Percentiles rank a stretch among this genome's conserved stretches.
phyloP scores from a whole-genome alignment of 2,888 invertebrate genomes.

The Agrotis clavis region DNA sequence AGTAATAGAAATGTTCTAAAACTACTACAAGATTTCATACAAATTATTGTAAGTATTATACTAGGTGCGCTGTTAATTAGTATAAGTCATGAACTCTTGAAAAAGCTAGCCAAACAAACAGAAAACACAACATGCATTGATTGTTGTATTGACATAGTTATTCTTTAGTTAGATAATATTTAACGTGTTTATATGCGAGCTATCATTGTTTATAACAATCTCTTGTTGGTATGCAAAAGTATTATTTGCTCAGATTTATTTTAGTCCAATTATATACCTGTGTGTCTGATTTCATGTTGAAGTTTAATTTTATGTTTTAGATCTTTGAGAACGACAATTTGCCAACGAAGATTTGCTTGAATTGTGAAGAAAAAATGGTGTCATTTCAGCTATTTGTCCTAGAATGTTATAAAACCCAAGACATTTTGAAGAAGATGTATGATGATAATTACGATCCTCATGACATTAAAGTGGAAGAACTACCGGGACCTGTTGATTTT shows the following conservation, averaged over 20 bases:
- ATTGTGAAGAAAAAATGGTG: constrained; percentile 88
- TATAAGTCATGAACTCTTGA: background rate
- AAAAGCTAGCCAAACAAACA: constrained; percentile 1
- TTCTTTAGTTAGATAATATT: too few species aligned
- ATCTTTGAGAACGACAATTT: constrained; percentile 81
- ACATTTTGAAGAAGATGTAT: constrained; percentile 77
- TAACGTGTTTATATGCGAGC: too few species aligned
- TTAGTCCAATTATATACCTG: background rate
- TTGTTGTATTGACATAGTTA: background rate
- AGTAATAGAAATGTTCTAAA: constrained; percentile 82
- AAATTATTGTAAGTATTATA: constrained; percentile 79
- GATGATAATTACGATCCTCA: constrained; percentile 66
- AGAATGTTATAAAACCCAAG: constrained; percentile 86
- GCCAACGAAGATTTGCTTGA: constrained; percentile 84
- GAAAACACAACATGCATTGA: constrained; percentile 3
- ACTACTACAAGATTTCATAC: constrained; percentile 83
- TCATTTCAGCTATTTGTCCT: constrained; percentile 85
- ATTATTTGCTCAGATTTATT: too few species aligned
- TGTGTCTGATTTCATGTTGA: background rate
- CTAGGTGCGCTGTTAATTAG: background rate
- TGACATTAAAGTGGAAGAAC: constrained; percentile 74
- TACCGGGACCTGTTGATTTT: constrained; percentile 56
- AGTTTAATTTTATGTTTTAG: constrained; percentile 69
- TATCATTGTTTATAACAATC: background rate
- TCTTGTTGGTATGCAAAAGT: background rate